Evolutionary conservation across 2,797 vertebrate genomes (phyloP).

Genomic region (Lates japonicus): DNA sequence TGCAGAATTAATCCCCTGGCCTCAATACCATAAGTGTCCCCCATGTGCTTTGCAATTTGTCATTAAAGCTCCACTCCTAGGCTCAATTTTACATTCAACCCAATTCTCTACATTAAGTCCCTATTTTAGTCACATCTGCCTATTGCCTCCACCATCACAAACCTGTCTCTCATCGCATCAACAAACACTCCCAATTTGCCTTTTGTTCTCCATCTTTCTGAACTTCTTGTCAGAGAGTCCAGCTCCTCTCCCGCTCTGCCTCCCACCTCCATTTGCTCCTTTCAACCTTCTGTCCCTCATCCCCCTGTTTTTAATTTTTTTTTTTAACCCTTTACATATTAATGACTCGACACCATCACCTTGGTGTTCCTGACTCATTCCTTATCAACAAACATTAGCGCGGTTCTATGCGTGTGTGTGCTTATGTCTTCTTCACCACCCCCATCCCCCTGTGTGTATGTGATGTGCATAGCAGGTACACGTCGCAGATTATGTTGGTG

Average conservation of each 20-base stretch:
- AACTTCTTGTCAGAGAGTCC: constrained; percentile 28
- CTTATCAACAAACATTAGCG: constrained; percentile 15
- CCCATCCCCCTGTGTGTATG: neutral
- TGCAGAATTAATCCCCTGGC: neutral
- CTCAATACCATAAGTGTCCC: neutral
- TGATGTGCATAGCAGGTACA: constrained; percentile 22
- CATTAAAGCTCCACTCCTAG: constrained; percentile 1
- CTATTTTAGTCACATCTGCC: constrained; percentile 12
- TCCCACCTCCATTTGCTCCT: constrained; percentile 7
- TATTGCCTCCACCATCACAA: neutral
- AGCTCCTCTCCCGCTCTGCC: neutral
- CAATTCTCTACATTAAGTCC: neutral
- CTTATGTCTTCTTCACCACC: neutral
- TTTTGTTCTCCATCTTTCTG: neutral
- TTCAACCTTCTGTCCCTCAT: constrained; percentile 9
- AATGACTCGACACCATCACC: constrained; percentile 41
- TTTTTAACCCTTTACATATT: constrained; percentile 19
- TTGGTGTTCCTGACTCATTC: constrained; percentile 66
- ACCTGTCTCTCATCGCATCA: constrained; percentile 1
- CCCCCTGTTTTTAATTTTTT: neutral
- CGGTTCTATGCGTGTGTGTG: neutral
- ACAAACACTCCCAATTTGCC: neutral
- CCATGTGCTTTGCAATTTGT: neutral
- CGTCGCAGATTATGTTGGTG: constrained; percentile 43
- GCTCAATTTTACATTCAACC: constrained; percentile 5